Percentiles rank a stretch among this genome's conserved stretches.
Evolutionary conservation across 2,797 vertebrate genomes (phyloP).

Genomic region (Dendrocincla tyrannina): DNA sequence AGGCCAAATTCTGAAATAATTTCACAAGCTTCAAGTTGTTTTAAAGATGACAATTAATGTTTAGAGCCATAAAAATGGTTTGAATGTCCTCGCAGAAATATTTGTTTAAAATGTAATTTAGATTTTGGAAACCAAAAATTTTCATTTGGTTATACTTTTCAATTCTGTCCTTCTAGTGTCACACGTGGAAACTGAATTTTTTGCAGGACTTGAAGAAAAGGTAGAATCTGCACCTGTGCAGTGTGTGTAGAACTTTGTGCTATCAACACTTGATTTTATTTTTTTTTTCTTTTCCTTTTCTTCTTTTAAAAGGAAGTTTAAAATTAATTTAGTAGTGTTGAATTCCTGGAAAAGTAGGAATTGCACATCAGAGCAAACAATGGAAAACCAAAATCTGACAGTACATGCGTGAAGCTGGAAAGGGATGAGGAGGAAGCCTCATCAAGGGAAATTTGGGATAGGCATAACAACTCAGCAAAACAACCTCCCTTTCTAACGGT

Average conservation of each 20-base stretch:
- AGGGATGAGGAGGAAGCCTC: neutral
- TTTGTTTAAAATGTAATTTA: neutral
- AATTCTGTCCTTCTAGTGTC: neutral
- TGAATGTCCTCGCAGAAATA: neutral
- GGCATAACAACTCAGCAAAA: neutral
- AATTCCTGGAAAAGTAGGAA: neutral
- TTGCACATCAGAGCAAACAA: neutral
- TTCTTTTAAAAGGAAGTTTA: neutral
- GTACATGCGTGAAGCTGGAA: accelerated
- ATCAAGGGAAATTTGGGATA: neutral
- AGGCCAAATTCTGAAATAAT: neutral
- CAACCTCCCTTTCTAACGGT: neutral
- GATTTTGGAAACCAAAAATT: neutral
- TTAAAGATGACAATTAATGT: neutral
- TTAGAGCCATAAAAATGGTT: neutral
- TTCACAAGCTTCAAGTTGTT: neutral
- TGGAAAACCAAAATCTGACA: neutral
- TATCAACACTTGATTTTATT: neutral
- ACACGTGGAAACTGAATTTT: neutral
- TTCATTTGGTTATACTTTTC: neutral
- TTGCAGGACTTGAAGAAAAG: neutral
- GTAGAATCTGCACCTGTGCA: neutral
- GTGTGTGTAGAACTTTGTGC: neutral
- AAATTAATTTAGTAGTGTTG: neutral
- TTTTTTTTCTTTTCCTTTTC: neutral